Base-by-base conservation (phyloP, 2,888 invertebrate species). In the Leucania comma region DNA sequence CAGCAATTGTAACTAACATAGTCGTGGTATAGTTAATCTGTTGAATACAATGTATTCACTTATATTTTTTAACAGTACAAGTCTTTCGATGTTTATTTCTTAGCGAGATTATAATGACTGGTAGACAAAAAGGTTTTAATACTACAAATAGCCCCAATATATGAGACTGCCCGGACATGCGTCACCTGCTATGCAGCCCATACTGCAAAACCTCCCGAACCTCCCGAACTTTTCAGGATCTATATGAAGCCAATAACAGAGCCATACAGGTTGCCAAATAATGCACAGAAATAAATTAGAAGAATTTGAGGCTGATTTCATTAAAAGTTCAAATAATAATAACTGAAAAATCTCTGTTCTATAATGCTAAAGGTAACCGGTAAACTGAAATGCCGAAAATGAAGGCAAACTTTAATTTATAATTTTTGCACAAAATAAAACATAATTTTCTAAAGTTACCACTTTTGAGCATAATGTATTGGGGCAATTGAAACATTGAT, bases 31-130 rank as follows among this genome's bases (percentile, higher is more conserved):
- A 60, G 60, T 72, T 3, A 50, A 62, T 75, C 20, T 29, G 58
- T 78, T 84, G 82, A 84, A 82, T 84, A 81, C 84, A 84, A 65
- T 84, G 84, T 84, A 84, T 82, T 84, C 75, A 65, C 46, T 58
- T 82, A 59, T 65, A 20, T 68, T 73, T 79, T 63, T 53, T 61
- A 62, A 72, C 81, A 83, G 82, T 78, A 84, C 82, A 84, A 84
- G 74, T 68, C 24, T 62, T 64, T 60, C 63, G 48, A 57, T 68
- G 46, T 58, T 65, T 60, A 62, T 68, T 53, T 59, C 60, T 59
- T 56, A 68, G 63, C 42, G 56, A 72, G 48, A 60, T 60, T 61
- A 58, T 63, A 35, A 35, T 58, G 51, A 68, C 69, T 50, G 61
- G 32, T 58, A 56, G 22, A 46, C 29, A 29, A 70, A n/a, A 32